Evolutionary conservation across 2,113 vertebrate genomes (phyloP).

Genomic region (Sceloporus undulatus): DNA sequence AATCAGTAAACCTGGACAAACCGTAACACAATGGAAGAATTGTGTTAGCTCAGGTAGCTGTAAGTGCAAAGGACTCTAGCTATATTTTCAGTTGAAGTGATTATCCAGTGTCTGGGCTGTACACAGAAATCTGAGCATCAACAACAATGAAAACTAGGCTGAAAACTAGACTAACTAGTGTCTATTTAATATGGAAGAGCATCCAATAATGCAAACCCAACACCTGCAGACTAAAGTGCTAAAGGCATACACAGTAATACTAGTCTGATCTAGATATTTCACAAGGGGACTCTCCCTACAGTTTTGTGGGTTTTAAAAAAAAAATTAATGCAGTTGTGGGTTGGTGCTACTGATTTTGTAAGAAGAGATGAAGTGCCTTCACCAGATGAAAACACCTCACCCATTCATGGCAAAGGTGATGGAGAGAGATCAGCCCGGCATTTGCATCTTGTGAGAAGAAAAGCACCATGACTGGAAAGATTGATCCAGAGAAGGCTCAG

Average conservation of each 20-base stretch:
- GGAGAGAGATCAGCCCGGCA: not conserved
- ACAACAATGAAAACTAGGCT: not conserved
- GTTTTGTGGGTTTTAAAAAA: not conserved
- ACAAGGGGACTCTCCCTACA: not conserved
- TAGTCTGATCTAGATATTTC: not conserved
- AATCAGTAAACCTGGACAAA: constrained; percentile 31
- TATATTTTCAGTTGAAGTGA: not conserved
- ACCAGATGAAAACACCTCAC: not conserved
- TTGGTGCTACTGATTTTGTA: not conserved
- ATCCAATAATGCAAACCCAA: not conserved
- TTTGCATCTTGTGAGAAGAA: not conserved
- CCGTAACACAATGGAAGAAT: constrained; percentile 49
- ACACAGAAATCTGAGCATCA: not conserved
- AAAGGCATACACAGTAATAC: not conserved
- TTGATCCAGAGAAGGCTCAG: not conserved
- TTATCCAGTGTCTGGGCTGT: not conserved
- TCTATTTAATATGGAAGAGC: not conserved
- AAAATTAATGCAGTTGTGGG: not conserved
- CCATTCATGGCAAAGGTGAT: not conserved
- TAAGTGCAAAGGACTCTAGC: constrained; percentile 40
- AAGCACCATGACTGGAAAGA: not conserved
- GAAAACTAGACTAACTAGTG: not conserved
- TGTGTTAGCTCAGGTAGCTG: constrained; percentile 45
- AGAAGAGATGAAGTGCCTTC: not conserved
- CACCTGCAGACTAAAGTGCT: not conserved